Base-by-base conservation (phyloP, 2,888 invertebrate genomes). In the Halictus ligatus region DNA sequence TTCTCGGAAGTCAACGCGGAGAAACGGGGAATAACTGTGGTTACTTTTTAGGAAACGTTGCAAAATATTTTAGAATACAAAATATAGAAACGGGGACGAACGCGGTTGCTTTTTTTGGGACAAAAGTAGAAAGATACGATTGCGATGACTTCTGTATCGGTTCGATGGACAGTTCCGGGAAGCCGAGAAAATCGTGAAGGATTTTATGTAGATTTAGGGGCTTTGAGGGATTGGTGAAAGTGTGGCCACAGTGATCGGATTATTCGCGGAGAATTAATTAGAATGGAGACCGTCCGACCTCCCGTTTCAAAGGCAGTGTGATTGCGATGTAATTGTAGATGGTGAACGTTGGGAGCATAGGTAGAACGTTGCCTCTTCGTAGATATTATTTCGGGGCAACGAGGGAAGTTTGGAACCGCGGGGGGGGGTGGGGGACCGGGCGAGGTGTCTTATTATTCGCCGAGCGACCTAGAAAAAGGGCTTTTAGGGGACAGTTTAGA, bases 241-340 rank as follows among this genome's bases (percentile, higher is more conserved):
- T 76, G 76, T 64, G 76, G 46, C 64, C 64, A 8, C 64, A 76
- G 64, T 76, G 48, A 64, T 48, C 60, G 46, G 46, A 35, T 67
- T 43, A 13, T 67, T 50, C 73, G 64, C 43, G 25, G 60, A 25
- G 75, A 64, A 75, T 75, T 75, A 71, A 67, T 67, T 67, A 67
- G 67, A 67, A 18, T 8, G 35, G 35, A 35, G 67, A 67, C 35
- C 35, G 35, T 35, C 29, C 18, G 18, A 21, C 18, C 67, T 67
- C 35, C 4, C 67, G 21, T 67, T 67, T 35, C 67, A 67, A 67
- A 67, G 67, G 67, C 35, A 18, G 15, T 10, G 35, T 35, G 67
- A 67, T 67, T 21, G 67, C 67, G 35, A 21, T 67, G 67, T 67
- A 67, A 67, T 67, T 35, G 67, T 67, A 67, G 67, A 35, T 10